These are phyloP conservation scores for Drosophila algonquin DNA, from an alignment of 2,888 invertebrate genomes.

Conservation along the genomic window DNA sequence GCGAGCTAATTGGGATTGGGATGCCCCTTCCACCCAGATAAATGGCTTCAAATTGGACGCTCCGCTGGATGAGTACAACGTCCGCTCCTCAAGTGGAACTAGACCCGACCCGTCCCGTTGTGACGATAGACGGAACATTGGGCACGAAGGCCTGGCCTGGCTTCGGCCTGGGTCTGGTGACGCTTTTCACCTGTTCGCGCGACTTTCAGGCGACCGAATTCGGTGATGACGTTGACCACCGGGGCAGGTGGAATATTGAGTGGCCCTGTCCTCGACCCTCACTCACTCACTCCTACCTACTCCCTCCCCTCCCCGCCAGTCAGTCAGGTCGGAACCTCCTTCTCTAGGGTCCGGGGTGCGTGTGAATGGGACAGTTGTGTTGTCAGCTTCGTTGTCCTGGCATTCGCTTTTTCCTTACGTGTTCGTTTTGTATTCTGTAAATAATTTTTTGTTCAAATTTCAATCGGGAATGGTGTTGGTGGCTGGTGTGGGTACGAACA, in stretches of 20 bases:
- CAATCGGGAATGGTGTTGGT: slow-evolving; percentile 38
- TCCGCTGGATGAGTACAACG: slow-evolving; percentile 34
- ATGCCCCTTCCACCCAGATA: slow-evolving; percentile 30
- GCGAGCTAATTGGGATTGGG: slow-evolving; percentile 58
- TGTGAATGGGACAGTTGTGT: slow-evolving; percentile 71
- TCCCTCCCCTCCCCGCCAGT: no score
- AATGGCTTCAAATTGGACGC: slow-evolving; percentile 60
- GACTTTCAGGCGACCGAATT: slow-evolving; percentile 39
- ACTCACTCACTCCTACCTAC: neutral
- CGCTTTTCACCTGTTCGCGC: slow-evolving; percentile 66
- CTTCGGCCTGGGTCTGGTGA: slow-evolving; percentile 23
- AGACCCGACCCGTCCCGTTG: slow-evolving; percentile 9
- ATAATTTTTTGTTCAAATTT: slow-evolving; percentile 52
- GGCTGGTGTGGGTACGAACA: slow-evolving; percentile 36
- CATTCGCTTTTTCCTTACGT: slow-evolving; percentile 32
- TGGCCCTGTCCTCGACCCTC: slow-evolving; percentile 8
- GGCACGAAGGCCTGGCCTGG: slow-evolving; percentile 5
- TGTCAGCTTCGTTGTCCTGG: slow-evolving; percentile 36
- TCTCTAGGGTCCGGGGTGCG: slow-evolving; percentile 49
- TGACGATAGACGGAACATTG: slow-evolving; percentile 30
- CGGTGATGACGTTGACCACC: slow-evolving; percentile 70
- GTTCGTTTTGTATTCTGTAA: slow-evolving; percentile 24
- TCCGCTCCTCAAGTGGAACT: slow-evolving; percentile 14
- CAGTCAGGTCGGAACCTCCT: neutral
- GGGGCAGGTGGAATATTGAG: slow-evolving; percentile 62